Evolutionary conservation across 1,140 invertebrate genomes (phyloP), one percentile per base, ranked within the genome.

Genomic region (Ladona fulva): DNA sequence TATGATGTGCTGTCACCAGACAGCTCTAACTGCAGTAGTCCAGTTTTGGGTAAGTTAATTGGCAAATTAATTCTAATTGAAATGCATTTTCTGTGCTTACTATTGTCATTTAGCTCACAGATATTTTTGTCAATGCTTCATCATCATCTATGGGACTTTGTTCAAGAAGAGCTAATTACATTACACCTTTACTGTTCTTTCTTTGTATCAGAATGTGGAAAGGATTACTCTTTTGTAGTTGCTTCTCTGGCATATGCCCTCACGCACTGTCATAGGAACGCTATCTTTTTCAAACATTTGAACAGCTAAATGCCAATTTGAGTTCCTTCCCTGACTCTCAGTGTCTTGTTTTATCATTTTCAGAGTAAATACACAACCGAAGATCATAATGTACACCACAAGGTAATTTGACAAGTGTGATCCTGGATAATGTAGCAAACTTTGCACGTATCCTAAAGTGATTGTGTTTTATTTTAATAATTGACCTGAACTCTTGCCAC

Each of bases 1-100:
- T 77, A 59, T 77, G 76, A 25, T 75, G 74, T 66, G n/a, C 52
- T 66, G 12, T 66, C 52, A 16, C 52, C 52, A 19, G 52, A 66
- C 14, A 66, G 52, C 52, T 66, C 52, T 22, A 66, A 16, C 16
- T 6, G 52, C 52, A 66, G n/a, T 12, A 66, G 52, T 22, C 52
- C 52, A 19, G 52, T 66, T 16, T 3, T 66, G 52, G 52, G 52
- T 66, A 66, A 19, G 52, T 66, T 37, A 37, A 37, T 37, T 37
- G 29, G 29, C 1, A 37, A 37, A 37, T 37, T 37, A 1, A 5
- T 6, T 66, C 52, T 12, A 6, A 19, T 66, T 66, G 52, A 16
- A 66, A 66, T 66, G 16, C 14, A 66, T 6, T 6, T 66, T 22
- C 14, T 66, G 14, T 66, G n/a, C 52, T 37, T 37, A 66, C n/a